Evolutionary conservation across 2,888 invertebrate genomes (phyloP), one percentile per base, ranked within the genome.

Genomic region (Argyresthia albistria): DNA sequence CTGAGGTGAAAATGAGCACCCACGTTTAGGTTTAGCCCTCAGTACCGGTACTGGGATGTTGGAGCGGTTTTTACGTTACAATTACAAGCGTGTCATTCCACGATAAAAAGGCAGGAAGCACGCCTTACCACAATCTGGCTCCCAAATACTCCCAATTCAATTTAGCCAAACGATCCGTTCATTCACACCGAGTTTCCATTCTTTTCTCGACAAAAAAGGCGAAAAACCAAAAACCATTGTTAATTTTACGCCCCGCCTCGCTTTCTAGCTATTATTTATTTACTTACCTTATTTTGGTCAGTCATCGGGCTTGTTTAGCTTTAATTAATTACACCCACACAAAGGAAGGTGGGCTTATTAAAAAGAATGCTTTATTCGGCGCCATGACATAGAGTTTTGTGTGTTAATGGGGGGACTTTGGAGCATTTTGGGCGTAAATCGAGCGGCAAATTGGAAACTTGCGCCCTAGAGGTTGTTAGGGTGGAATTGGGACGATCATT

Each of bases 241-340:
- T 45, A 48, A 54, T 54, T 56, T 54, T 48, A 54, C 54, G 56
- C 54, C 54, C 45, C 37, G 50, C 16, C 16, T 35, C 11, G 12
- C 50, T 42, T 43, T 42, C 50, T 42, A 15, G 4, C 37, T 37
- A 12, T 14, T 51, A 51, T 45, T 51, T 51, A 70, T 59, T 63
- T 60, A 64, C 64, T 63, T 61, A 62, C 67, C 66, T 60, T 62
- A 57, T 59, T 56, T 58, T 62, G 59, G 79, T 76, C 76, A 77
- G 80, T 84, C 84, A 84, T 86, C 80, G 76, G 70, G 72, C 82
- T 83, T 86, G 84, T 87, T 86, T 84, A 77, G 73, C 69, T 70
- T 70, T 84, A 86, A 86, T 86, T 86, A 87, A 87, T 86, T 86
- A 86, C 69, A 72, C 60, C 56, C 60, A 63, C 69, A 82, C 51